These are phyloP conservation scores for Ephestia elutella DNA, from an alignment of 1,140 invertebrate species.

Conservation along the genomic window DNA sequence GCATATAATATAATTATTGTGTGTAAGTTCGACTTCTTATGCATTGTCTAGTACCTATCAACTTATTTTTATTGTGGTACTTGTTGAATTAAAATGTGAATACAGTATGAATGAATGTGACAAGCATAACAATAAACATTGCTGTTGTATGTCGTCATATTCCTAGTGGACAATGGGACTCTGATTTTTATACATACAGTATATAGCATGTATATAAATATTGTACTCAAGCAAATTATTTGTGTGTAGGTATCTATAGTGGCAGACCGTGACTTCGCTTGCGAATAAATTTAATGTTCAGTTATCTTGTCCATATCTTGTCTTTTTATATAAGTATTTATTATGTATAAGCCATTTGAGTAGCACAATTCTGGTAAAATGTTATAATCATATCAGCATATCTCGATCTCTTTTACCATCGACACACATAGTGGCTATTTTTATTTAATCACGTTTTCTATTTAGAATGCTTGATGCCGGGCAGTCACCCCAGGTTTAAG, in stretches of 20 bases:
- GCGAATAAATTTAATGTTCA: no score
- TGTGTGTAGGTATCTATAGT: no score
- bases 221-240: not conserved
- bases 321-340: no score
- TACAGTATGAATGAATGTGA: not conserved
- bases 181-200: not conserved
- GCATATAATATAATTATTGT: no score
- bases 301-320: no score
- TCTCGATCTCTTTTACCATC: no score
- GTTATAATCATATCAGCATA: no score
- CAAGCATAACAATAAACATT: not conserved
- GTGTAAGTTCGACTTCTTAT: no score
- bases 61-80: not conserved
- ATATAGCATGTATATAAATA: not conserved
- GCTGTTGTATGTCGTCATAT: not conserved
- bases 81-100: conserved; percentile 3
- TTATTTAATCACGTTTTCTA: not conserved
- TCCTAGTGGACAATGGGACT: not conserved
- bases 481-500: conserved; percentile 41
- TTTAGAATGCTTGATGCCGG: conserved; percentile 62
- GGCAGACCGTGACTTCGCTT: no score
- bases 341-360: no score
- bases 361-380: no score
- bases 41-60: not conserved
- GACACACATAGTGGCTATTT: no score